Evolutionary conservation across 2,888 invertebrate species (phyloP), one percentile per base, ranked within the genome.

Genomic region (Sminthurides aquaticus): DNA sequence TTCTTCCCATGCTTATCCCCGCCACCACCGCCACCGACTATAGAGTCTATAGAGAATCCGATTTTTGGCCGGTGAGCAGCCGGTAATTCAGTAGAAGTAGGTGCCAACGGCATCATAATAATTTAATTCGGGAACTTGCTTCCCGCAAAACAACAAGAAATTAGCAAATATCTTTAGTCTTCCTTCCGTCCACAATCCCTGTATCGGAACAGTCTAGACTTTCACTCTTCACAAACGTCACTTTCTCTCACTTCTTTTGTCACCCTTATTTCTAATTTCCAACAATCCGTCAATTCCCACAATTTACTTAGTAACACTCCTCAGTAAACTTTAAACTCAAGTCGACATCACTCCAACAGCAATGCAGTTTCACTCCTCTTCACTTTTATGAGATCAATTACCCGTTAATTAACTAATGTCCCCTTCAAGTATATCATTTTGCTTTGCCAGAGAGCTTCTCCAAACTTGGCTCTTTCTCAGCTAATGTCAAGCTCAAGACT

Each of bases 31-130:
- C 87, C 88, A 75, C 92, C 92, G 69, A 93, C 92, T 78, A 93
- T 91, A 77, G 91, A 91, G 82, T 94, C 94, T 81, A 94, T 94
- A 78, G 91, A 91, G 79, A 94, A 94, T 77, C 92, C 93, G 79
- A 94, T 89, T 82, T 92, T 93, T 75, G 93, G 92, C 82, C 91
- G 91, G 62, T 71, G 71, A 76, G 89, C 88, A 79, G 91, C 89
- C 84, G 91, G 88, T 82, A 91, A 88, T 81, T 89, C 88, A 81
- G 91, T 88, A 83, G 91, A 90, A 80, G 91, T 90, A 84, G 91
- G 90, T 86, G 91, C 91, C 85, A 91, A 86, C 83, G 91, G 91
- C 91, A 92, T 91, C 91, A 91, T 92, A 72, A 71, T 71, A 70
- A 68, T 62, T 65, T 71, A 34, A 11, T 34, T 34, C 8, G 43